Evolutionary conservation across 2,113 vertebrate species (phyloP).

Genomic region (Columbina picui): DNA sequence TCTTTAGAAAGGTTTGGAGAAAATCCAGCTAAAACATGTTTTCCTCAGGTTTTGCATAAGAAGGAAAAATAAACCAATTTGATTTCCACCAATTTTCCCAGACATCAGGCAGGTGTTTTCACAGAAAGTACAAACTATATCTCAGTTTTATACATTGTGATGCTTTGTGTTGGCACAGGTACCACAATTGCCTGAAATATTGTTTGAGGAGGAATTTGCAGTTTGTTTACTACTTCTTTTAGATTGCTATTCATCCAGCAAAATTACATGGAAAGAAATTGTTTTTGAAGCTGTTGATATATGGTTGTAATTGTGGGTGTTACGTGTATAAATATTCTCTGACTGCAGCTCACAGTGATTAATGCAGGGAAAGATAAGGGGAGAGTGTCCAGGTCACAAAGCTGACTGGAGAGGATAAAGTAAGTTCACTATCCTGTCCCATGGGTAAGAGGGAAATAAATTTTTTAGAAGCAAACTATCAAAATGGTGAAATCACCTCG

Average conservation of each 20-base stretch:
- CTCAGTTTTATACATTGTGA: not conserved
- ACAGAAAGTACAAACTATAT: not conserved
- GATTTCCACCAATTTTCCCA: not conserved
- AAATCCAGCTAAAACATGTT: not conserved
- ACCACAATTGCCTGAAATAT: not conserved
- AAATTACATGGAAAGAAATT: not conserved
- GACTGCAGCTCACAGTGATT: not conserved
- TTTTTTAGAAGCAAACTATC: not conserved
- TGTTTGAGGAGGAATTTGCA: not conserved
- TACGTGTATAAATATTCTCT: not conserved
- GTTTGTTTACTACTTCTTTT: not conserved
- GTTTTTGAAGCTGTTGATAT: not conserved
- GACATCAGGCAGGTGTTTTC: not conserved
- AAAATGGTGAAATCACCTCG: not conserved
- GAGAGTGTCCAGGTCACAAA: not conserved
- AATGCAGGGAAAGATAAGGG: not conserved
- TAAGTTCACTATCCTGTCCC: not conserved
- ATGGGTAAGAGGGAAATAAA: accelerated
- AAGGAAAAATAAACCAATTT: not conserved
- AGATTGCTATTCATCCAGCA: not conserved
- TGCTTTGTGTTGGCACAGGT: not conserved
- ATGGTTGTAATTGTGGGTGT: not conserved
- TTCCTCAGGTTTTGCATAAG: not conserved
- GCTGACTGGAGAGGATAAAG: not conserved
- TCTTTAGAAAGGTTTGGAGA: not conserved